A percentile compares a stretch with the other conserved stretches of the same genome.
These are phyloP conservation scores for Neotoxoptera formosana DNA, from an alignment of 1,140 invertebrate genomes.

Conservation along the genomic window DNA sequence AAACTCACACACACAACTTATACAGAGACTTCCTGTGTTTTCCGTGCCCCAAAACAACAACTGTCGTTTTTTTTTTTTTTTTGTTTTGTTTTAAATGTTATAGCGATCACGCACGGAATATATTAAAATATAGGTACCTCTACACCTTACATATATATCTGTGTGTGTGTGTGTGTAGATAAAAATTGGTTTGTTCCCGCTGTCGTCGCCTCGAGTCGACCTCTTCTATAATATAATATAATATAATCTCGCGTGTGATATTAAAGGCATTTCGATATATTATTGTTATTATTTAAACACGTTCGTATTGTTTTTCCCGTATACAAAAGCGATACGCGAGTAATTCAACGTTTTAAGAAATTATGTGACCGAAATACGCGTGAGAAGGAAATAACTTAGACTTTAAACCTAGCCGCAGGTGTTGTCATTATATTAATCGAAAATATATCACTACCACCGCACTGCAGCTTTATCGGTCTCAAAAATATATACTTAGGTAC, in stretches of 20 bases:
- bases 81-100: background rate
- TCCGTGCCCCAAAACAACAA: slow-evolving; percentile 53
- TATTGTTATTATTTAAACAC: background rate
- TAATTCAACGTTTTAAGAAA: background rate
- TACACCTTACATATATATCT: background rate
- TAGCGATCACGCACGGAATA: slow-evolving; percentile 54
- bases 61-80: slow-evolving; percentile 47
- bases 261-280: background rate
- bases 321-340: background rate
- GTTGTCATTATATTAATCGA: background rate
- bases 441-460: background rate
- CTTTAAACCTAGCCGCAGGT: background rate
- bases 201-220: background rate
- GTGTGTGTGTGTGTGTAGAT: background rate
- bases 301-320: background rate
- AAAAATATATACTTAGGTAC: background rate
- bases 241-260: background rate
- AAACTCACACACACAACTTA: slow-evolving; percentile 26
- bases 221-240: background rate
- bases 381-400: background rate
- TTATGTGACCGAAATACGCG: no score
- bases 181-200: slow-evolving; percentile 38
- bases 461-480: background rate
- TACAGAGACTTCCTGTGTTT: slow-evolving; percentile 54
- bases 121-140: slow-evolving; percentile 23